Percentiles rank a stretch among this genome's conserved stretches.
These are phyloP conservation scores for Auanema sp. DNA, from an alignment of 2,888 invertebrate species.

Conservation along the genomic window DNA sequence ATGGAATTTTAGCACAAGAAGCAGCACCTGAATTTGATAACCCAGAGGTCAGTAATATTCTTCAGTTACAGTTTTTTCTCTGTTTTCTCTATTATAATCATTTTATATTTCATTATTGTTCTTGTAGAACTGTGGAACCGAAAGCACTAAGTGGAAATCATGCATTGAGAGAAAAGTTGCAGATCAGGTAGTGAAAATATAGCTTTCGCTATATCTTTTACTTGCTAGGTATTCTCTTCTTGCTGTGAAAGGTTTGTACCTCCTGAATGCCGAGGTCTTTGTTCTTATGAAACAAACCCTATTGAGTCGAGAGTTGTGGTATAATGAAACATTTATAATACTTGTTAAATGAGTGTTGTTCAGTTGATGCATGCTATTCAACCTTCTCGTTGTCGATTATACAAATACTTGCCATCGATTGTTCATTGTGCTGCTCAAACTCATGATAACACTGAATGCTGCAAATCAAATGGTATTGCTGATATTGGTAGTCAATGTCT, in stretches of 20 bases:
- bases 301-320: slow-evolving; percentile 62
- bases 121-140: slow-evolving; percentile 58
- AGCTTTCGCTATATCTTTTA: not conserved
- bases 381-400: slow-evolving; percentile 60
- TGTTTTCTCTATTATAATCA: too few species aligned
- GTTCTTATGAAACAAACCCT: slow-evolving; percentile 62
- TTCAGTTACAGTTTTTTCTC: too few species aligned
- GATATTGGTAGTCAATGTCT: slow-evolving; percentile 59
- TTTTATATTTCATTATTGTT: too few species aligned
- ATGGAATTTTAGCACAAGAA: slow-evolving; percentile 18
- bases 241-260: slow-evolving; percentile 62
- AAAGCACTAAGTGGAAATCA: slow-evolving; percentile 61
- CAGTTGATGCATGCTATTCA: slow-evolving; percentile 63
- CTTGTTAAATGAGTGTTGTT: slow-evolving; percentile 16
- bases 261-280: slow-evolving; percentile 61
- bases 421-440: slow-evolving; percentile 63
- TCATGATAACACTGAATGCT: slow-evolving; percentile 62
- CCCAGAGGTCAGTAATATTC: slow-evolving; percentile 23
- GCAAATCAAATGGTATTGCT: slow-evolving; percentile 56
- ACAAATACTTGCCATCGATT: slow-evolving; percentile 60
- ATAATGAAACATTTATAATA: slow-evolving; percentile 10
- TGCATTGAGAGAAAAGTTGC: slow-evolving; percentile 62
- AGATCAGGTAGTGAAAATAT: slow-evolving; percentile 40
- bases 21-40: slow-evolving; percentile 34
- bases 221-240: slow-evolving; percentile 51